A percentile compares a stretch with the other conserved stretches of the same genome.
phyloP scores from a whole-genome alignment of 30 jellyfish, hydroid and myxozoan genomes.

The Pseudorhiza aurosa region DNA sequence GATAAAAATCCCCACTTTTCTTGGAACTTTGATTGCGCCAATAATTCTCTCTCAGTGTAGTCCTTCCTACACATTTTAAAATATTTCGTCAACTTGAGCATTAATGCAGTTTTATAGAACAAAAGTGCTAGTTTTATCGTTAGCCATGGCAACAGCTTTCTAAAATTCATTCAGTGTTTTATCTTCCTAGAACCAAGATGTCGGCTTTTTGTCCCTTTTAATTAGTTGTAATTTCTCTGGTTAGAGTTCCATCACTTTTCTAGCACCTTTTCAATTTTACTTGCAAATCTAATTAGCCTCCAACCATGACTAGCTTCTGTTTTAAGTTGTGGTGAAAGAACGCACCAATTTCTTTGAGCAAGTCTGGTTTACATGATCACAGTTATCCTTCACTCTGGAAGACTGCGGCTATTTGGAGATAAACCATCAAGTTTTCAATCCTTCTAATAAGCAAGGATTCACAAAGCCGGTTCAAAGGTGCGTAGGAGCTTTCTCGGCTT shows the following conservation, averaged over 20 bases:
- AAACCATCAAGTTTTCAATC: too few relatives aligned
- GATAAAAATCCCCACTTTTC: conserved; percentile 93
- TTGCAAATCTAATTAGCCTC: conserved; percentile 1
- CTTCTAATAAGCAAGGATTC: too few relatives aligned
- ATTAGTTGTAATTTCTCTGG: conserved; percentile 2
- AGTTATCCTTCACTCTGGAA: too few relatives aligned
- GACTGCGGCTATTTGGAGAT: too few relatives aligned
- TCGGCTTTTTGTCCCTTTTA: not conserved
- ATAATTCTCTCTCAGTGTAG: conserved; percentile 72
- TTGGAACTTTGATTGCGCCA: conserved; percentile 87
- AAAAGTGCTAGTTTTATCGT: not conserved
- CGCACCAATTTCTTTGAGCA: too few relatives aligned
- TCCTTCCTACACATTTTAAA: conserved; percentile 77
- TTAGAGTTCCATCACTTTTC: not conserved
- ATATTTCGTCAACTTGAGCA: too few relatives aligned
- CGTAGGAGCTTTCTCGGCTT: too few relatives aligned
- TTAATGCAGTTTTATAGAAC: not conserved
- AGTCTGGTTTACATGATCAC: too few relatives aligned
- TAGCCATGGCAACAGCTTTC: conserved; percentile 3
- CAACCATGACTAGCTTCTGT: not conserved
- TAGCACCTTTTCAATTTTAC: not conserved
- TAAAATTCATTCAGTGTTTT: not conserved
- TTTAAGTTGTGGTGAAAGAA: too few relatives aligned
- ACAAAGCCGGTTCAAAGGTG: too few relatives aligned
- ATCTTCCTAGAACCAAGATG: conserved; percentile 5